phyloP scores from a whole-genome alignment of 2,113 vertebrate species.

The Seriola rivoliana region DNA sequence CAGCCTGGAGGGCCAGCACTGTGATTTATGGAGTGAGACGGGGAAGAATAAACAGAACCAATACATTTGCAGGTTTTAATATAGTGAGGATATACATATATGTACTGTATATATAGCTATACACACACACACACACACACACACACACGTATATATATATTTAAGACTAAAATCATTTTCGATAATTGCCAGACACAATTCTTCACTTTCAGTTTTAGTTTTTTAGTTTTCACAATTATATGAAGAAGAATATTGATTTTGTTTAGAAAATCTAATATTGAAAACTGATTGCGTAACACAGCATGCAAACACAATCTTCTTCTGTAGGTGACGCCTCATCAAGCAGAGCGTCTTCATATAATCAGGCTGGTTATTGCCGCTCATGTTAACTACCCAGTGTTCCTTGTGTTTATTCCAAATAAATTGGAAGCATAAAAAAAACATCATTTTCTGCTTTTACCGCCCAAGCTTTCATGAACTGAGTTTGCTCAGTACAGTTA shows the following conservation, averaged over 20 bases:
- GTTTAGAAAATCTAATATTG: no score
- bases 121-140: no score
- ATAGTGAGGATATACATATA: background rate
- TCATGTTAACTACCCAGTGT: background rate
- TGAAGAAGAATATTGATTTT: no score
- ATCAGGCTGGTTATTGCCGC: background rate
- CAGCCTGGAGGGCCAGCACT: background rate
- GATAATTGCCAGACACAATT: background rate
- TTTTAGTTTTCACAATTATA: no score
- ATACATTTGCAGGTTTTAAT: background rate
- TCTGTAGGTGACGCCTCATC: background rate
- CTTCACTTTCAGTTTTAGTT: no score
- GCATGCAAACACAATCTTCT: background rate
- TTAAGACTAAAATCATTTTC: no score
- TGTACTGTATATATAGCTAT: no score
- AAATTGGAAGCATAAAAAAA: background rate
- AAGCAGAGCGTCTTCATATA: background rate
- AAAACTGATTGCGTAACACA: background rate
- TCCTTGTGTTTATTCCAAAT: no score
- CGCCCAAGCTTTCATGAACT: background rate
- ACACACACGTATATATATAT: background rate
- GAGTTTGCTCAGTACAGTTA: background rate
- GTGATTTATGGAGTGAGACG: slow-evolving; percentile 39
- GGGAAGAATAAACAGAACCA: background rate
- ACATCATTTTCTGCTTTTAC: no score